Conservation (phyloP, 2,888 invertebrate genomes). For the Gymnoscelis rufifasciata region DNA sequence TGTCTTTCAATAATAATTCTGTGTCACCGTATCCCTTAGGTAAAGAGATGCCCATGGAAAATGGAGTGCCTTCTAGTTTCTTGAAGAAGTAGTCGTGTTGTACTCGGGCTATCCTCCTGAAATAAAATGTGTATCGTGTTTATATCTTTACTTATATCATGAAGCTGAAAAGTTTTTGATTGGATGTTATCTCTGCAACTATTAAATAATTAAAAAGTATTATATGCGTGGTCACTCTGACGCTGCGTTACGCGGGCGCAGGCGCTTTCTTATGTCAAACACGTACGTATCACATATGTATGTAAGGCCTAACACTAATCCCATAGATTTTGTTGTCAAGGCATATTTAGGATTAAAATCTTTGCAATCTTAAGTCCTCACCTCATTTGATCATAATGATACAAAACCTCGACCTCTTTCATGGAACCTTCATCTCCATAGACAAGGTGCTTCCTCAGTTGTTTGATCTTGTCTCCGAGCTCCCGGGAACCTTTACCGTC, state of each 20-base stretch:
- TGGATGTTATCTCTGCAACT: too few relatives aligned
- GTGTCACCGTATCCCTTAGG: conserved; percentile 89
- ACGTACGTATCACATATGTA: too few relatives aligned
- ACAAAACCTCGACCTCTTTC: conserved; percentile 83
- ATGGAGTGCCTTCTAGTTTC: conserved; percentile 90
- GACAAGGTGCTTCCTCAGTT: conserved; percentile 85
- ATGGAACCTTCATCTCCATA: conserved; percentile 83
- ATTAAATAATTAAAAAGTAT: too few relatives aligned
- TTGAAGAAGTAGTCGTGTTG: conserved; percentile 91
- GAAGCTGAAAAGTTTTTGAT: too few relatives aligned
- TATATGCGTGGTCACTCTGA: too few relatives aligned
- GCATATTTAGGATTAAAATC: too few relatives aligned
- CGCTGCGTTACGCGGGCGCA: too few relatives aligned
- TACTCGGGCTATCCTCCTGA: conserved; percentile 85
- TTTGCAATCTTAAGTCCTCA: too few relatives aligned
- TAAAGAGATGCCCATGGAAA: conserved; percentile 90
- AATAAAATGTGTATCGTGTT: background rate
- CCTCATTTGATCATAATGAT: conserved; percentile 92
- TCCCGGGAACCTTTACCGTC: conserved; percentile 82
- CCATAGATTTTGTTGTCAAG: too few relatives aligned
- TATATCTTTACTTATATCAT: too few relatives aligned
- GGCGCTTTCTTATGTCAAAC: background rate
- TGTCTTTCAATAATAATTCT: conserved; percentile 87
- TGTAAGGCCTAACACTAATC: too few relatives aligned
- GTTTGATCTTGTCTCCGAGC: conserved; percentile 76